Conservation (phyloP, 2,113 vertebrate genomes). For the Percopsis transmontana region DNA sequence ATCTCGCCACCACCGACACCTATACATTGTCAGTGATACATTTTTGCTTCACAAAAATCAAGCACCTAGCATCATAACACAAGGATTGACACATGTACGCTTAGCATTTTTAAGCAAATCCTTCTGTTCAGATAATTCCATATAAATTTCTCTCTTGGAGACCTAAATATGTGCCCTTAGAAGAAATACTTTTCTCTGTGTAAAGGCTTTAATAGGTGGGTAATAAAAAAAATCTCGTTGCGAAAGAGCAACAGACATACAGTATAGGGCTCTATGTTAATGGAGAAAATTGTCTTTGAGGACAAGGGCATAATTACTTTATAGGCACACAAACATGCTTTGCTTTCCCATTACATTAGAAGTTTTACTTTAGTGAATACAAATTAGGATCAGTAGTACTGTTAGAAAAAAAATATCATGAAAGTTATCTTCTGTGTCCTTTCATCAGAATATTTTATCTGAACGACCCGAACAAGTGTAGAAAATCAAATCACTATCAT, state of each 20-base stretch:
- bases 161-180: neutral
- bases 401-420: neutral
- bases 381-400: constrained; percentile 11
- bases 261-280: neutral
- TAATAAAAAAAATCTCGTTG: constrained; percentile 1
- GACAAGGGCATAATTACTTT: neutral
- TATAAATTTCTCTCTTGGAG: neutral
- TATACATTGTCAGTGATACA: constrained; percentile 27
- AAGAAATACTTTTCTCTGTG: neutral
- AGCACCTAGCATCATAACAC: neutral
- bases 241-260: neutral
- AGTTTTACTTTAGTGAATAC: constrained; percentile 11
- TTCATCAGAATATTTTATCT: neutral
- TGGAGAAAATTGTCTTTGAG: neutral
- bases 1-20: constrained; percentile 17
- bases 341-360: neutral
- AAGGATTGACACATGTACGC: neutral
- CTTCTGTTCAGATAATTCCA: constrained; percentile 5
- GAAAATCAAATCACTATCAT: neutral
- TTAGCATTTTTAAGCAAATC: too few relatives aligned
- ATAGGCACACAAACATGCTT: constrained; percentile 28
- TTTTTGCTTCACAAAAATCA: constrained; percentile 52
- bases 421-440: neutral
- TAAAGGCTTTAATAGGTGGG: constrained; percentile 1
- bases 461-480: neutral